These are phyloP conservation scores for Crematogaster levior DNA, from an alignment of 2,888 invertebrate genomes.

Conservation along the genomic window DNA sequence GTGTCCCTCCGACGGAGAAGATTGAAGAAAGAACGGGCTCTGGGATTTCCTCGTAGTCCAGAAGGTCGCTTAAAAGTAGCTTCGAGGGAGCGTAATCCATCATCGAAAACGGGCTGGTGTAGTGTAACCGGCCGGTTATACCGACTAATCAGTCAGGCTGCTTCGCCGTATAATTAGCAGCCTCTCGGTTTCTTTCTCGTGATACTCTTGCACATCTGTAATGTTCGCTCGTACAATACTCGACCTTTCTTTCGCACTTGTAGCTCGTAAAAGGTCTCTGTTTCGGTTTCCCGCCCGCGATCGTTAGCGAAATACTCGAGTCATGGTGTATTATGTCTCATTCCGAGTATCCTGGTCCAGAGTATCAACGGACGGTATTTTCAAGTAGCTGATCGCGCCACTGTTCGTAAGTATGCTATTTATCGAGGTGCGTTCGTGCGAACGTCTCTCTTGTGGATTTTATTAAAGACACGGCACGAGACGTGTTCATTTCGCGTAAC, in stretches of 20 bases:
- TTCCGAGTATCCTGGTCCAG: not conserved
- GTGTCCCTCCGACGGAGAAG: conserved; percentile 56
- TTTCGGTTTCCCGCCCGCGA: conserved; percentile 35
- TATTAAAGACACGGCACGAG: not conserved
- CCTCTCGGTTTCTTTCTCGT: conserved; percentile 55
- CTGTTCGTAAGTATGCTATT: not conserved
- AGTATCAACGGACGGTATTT: conserved; percentile 5
- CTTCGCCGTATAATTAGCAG: conserved; percentile 79
- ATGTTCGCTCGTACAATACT: conserved; percentile 25
- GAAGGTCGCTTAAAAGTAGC: conserved; percentile 78
- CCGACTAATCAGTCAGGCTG: conserved; percentile 78
- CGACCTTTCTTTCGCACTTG: conserved; percentile 46
- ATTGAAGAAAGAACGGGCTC: conserved; percentile 63
- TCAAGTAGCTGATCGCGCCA: not conserved
- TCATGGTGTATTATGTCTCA: conserved; percentile 38
- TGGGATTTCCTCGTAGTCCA: conserved; percentile 60
- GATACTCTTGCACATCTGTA: conserved; percentile 41
- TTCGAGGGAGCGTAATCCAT: conserved; percentile 81
- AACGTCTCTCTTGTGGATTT: not conserved
- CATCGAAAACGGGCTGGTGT: conserved; percentile 80
- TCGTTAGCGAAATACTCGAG: conserved; percentile 58
- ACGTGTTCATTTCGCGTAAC: not conserved
- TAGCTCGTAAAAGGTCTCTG: conserved; percentile 61
- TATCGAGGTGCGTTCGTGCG: not conserved
- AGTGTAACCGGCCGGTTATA: conserved; percentile 76